Base-by-base conservation (phyloP, 2,888 invertebrate genomes). In the Drosophila multiciliata region DNA sequence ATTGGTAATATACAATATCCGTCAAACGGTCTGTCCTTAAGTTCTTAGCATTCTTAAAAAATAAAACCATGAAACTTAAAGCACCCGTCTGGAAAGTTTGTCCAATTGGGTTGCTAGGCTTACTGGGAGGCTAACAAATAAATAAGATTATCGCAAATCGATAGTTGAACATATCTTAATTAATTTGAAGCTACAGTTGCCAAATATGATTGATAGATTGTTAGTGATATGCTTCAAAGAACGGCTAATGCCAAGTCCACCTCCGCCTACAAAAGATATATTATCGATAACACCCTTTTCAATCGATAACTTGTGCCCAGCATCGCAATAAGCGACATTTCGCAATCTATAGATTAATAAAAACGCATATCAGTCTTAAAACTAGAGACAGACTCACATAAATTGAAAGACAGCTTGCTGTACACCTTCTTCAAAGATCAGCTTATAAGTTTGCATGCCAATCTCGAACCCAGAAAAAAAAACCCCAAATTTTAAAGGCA, bases 401-500 rank as follows among this genome's bases (percentile, higher is more conserved):
- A 40, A n/a, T n/a, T n/a, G 4, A 5, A 9, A 2, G 2, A n/a
- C 0, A 9, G 2, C 40, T 40, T 5, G 11, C 42, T 42, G n/a
- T 1, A 6, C 7, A 42, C 6, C n/a, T 42, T 6, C 11, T 42
- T 11, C 6, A 42, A 42, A 11, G 5, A 42, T n/a, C n/a, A 2
- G 2, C 11, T 11, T 6, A 42, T 6, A 11, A 11, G 6, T 20
- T 6, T 42, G 1, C 20, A 20, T 1, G 2, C 6, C 3, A 12
- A 42, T 2, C 0, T 6, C 0, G 11, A n/a, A 2, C 6, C 0
- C 2, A 6, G 0, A 5, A 42, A n/a, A 2, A 5, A 40, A 40
- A n/a, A 40, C 2, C 5, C 3, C 6, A 42, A 12, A 20, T 2
- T 42, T 42, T 20, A 12, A 12, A 12, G 20, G 9, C 2, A 4